Conservation (phyloP, 2,797 vertebrate genomes). For the Sylvilagus floridanus region DNA sequence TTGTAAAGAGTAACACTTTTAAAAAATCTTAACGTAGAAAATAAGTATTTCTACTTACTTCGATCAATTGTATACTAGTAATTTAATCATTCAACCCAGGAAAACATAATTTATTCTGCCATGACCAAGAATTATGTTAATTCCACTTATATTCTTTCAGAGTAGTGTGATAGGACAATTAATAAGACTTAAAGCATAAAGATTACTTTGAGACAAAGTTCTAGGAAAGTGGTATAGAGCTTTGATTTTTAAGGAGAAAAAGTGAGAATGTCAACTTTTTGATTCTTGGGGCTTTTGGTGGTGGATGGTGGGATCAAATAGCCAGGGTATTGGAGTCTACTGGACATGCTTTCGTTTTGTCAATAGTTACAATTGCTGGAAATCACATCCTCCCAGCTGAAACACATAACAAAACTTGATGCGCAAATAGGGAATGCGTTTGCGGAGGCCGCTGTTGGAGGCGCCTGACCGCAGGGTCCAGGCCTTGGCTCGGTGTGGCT, state of each 20-base stretch:
- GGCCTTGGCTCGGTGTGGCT: too few relatives aligned
- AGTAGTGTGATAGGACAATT: not conserved
- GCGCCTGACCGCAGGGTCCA: not conserved
- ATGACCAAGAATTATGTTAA: conserved; percentile 2
- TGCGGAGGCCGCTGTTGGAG: not conserved
- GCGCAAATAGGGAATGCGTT: not conserved
- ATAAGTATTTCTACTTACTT: not conserved
- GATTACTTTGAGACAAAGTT: not conserved
- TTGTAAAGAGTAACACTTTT: not conserved
- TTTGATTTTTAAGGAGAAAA: not conserved
- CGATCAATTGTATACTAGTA: not conserved
- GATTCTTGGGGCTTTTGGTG: not conserved
- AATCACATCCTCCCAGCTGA: not conserved
- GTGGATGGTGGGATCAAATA: not conserved
- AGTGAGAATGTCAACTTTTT: not conserved
- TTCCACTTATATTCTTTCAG: not conserved
- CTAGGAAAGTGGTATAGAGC: not conserved
- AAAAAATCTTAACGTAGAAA: not conserved
- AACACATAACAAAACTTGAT: not conserved
- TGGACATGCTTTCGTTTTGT: not conserved
- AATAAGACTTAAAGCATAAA: conserved; percentile 46
- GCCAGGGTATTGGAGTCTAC: not conserved
- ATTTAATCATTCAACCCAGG: not conserved
- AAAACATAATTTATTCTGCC: not conserved
- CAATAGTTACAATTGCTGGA: not conserved